Conservation (phyloP, 2,113 vertebrate species). For the Istiophorus platypterus region DNA sequence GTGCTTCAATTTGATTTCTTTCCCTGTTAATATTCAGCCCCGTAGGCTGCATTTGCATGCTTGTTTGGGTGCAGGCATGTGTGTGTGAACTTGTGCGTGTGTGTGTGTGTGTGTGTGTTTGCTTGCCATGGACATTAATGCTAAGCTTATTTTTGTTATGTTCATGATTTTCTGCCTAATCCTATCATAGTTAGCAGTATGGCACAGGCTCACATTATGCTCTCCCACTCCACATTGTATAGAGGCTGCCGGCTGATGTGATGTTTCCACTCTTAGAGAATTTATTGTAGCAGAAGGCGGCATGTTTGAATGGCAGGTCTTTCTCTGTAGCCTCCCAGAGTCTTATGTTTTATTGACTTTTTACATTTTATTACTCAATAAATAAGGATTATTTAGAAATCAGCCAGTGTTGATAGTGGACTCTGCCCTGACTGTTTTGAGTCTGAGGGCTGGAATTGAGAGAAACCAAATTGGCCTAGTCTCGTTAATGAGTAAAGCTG, state of each 20-base stretch:
- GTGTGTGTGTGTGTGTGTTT: background rate
- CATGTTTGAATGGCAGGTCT: constrained; percentile 43
- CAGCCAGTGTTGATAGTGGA: constrained; percentile 34
- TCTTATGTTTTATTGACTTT: constrained; percentile 58
- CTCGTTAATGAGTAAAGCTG: constrained; percentile 44
- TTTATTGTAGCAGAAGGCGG: constrained; percentile 33
- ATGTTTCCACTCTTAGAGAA: constrained; percentile 33
- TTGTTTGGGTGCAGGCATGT: constrained; percentile 32
- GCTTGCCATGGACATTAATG: constrained; percentile 21
- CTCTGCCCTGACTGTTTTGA: constrained; percentile 26
- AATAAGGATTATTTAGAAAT: constrained; percentile 63
- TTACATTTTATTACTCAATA: constrained; percentile 59
- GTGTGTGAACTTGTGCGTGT: constrained; percentile 5
- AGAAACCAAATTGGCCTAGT: constrained; percentile 34
- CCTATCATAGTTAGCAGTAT: constrained; percentile 10
- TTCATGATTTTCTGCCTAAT: constrained; percentile 26
- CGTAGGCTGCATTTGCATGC: constrained; percentile 50
- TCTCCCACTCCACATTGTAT: constrained; percentile 1
- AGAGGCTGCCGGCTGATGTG: constrained; percentile 14
- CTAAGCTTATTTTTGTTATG: constrained; percentile 27
- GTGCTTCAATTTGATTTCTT: constrained; percentile 54
- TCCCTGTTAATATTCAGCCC: constrained; percentile 63
- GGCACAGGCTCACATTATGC: background rate
- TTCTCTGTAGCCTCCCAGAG: constrained; percentile 19
- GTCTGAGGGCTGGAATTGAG: constrained; percentile 26